Evolutionary conservation across 2,888 invertebrate genomes (phyloP).

Genomic region (Cordilura impudica): DNA sequence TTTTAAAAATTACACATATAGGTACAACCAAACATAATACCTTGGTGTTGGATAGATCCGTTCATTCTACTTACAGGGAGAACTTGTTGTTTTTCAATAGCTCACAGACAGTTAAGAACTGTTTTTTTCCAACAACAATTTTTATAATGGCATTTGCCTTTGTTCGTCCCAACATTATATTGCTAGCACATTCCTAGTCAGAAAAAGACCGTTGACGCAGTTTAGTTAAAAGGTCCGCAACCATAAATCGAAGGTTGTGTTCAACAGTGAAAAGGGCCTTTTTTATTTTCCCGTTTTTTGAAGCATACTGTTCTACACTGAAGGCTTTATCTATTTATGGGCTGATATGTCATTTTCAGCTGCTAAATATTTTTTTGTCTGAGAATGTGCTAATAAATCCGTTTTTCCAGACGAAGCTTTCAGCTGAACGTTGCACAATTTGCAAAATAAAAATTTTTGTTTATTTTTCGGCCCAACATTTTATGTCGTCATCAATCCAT

Average conservation of each 20-base stretch:
- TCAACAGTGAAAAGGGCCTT: conserved; percentile 5
- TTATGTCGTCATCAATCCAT: conserved; percentile 3
- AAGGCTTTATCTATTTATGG: background rate
- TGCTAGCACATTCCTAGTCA: background rate
- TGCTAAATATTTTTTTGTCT: background rate
- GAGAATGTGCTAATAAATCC: background rate
- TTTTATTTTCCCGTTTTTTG: background rate
- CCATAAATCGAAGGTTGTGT: conserved; percentile 15
- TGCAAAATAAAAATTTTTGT: background rate
- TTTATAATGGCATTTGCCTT: conserved; percentile 25
- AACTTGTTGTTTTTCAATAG: conserved; percentile 7
- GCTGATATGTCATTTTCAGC: background rate
- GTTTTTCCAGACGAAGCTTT: conserved; percentile 8
- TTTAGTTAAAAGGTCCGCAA: background rate
- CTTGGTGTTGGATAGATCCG: conserved; percentile 2
- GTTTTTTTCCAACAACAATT: conserved; percentile 10
- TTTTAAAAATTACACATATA: conserved; percentile 14
- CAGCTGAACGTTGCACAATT: background rate
- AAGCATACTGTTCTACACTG: background rate
- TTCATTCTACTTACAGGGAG: conserved; percentile 9
- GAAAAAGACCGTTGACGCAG: background rate
- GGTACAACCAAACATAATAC: conserved; percentile 6
- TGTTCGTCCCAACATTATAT: conserved; percentile 11
- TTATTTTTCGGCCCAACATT: background rate
- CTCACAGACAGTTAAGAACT: background rate